A percentile compares a stretch with the other conserved stretches of the same genome.
Evolutionary conservation across 30 jellyfish, hydroid and myxozoan genomes (phyloP).

Genomic region (Hydractinia echinata): DNA sequence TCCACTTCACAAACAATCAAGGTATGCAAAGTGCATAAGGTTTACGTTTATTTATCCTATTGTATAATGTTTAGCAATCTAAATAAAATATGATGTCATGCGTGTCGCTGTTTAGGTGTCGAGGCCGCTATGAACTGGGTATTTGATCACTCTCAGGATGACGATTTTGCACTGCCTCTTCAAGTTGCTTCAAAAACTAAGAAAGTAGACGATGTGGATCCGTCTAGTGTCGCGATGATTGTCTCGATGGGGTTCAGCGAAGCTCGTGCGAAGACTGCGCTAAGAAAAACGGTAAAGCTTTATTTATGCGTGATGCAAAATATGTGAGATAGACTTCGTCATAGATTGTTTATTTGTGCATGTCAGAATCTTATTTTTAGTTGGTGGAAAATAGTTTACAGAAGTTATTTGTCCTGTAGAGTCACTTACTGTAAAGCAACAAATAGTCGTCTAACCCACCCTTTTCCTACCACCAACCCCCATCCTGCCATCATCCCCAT

Average conservation of each 20-base stretch:
- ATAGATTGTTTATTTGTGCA: no score
- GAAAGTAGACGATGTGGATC: slow-evolving; percentile 9
- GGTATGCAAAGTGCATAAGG: slow-evolving; percentile 22
- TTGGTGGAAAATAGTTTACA: no score
- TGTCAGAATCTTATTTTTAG: no score
- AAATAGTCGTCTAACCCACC: no score
- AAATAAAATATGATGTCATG: not conserved
- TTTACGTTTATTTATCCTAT: not conserved
- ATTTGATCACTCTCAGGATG: slow-evolving; percentile 56
- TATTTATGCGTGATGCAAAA: not conserved
- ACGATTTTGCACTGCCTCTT: slow-evolving; percentile 37
- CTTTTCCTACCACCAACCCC: no score
- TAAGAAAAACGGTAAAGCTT: slow-evolving; percentile 62
- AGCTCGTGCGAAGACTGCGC: slow-evolving; percentile 76
- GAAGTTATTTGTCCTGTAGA: not conserved
- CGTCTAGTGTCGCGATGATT: slow-evolving; percentile 45
- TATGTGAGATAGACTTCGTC: no score
- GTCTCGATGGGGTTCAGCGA: slow-evolving; percentile 87
- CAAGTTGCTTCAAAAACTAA: not conserved
- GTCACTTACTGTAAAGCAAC: not conserved
- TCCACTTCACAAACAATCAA: slow-evolving; percentile 60
- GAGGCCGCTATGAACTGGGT: slow-evolving; percentile 98
- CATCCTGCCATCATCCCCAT: no score
- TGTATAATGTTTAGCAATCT: not conserved
- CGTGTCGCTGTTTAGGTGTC: slow-evolving; percentile 50